These are phyloP conservation scores for Pseudonaja textilis DNA, from an alignment of 2,113 vertebrate genomes.

Conservation along the genomic window DNA sequence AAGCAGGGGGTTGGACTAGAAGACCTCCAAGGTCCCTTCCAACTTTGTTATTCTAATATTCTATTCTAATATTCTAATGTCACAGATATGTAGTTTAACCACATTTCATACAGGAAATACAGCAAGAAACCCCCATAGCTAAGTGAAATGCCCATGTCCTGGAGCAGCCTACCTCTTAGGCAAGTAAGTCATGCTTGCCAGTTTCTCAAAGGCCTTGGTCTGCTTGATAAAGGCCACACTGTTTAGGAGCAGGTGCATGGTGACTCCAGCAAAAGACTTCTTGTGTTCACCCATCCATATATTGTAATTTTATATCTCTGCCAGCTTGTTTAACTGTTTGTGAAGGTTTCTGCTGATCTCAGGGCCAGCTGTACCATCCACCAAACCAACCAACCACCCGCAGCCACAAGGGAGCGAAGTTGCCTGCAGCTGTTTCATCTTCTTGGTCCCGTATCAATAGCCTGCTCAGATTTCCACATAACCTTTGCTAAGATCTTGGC, in stretches of 20 bases:
- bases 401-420: not conserved
- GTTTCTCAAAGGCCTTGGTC: not conserved
- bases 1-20: too few species aligned
- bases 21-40: too few species aligned
- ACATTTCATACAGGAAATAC: not conserved
- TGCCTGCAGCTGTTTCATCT: conserved; percentile 8
- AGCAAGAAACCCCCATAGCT: not conserved
- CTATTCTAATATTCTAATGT: too few species aligned
- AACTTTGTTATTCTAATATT: too few species aligned
- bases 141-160: not conserved
- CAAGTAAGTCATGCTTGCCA: not conserved
- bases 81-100: not conserved
- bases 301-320: not conserved
- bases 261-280: not conserved
- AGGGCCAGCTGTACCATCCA: not conserved
- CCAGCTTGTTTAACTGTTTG: not conserved
- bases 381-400: not conserved
- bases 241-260: not conserved
- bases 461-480: conserved; percentile 64
- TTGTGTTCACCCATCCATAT: not conserved
- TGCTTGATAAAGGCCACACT: not conserved
- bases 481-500: conserved; percentile 58
- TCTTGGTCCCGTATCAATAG: not conserved
- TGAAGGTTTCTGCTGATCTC: not conserved
- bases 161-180: not conserved